phyloP scores from a whole-genome alignment of 2,888 invertebrate species.

The Drosophila niveifrons region DNA sequence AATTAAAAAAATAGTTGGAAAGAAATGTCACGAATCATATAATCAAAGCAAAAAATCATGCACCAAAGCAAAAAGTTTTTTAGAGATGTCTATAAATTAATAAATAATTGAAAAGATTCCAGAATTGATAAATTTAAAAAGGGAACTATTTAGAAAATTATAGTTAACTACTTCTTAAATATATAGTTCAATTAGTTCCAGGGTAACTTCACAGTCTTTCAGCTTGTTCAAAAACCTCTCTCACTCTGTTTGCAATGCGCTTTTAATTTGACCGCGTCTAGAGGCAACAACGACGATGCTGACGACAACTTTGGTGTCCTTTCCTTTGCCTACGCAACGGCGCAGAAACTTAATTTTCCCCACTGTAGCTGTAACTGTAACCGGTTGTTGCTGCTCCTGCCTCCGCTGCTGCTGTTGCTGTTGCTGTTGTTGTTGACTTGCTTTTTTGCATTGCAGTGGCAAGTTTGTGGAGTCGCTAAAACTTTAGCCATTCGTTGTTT shows the following conservation, averaged over 20 bases:
- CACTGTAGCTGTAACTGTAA: conserved; percentile 38
- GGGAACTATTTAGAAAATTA: no score
- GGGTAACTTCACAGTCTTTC: conserved; percentile 18
- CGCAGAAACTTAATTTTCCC: conserved; percentile 73
- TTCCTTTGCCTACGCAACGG: conserved; percentile 67
- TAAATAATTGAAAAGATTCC: not conserved
- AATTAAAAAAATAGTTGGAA: no score
- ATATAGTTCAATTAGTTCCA: no score
- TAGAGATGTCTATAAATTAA: no score
- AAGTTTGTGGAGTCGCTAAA: conserved; percentile 65
- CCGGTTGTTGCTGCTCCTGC: conserved; percentile 14
- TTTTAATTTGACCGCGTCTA: conserved; percentile 75
- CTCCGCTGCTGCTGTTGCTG: conserved; percentile 18
- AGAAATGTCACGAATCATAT: no score
- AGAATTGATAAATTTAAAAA: not conserved
- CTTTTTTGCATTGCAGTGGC: conserved; percentile 67
- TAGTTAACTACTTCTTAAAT: no score
- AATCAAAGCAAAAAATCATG: no score
- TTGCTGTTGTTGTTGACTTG: conserved; percentile 50
- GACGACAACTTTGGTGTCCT: conserved; percentile 47
- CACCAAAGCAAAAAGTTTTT: no score
- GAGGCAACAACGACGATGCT: conserved; percentile 35
- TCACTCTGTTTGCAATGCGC: conserved; percentile 55
- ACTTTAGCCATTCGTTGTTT: conserved; percentile 64
- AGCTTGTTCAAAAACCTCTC: not conserved